phyloP scores from a whole-genome alignment of 92 coral and sea anemone species.

The Parazoanthus darwini region DNA sequence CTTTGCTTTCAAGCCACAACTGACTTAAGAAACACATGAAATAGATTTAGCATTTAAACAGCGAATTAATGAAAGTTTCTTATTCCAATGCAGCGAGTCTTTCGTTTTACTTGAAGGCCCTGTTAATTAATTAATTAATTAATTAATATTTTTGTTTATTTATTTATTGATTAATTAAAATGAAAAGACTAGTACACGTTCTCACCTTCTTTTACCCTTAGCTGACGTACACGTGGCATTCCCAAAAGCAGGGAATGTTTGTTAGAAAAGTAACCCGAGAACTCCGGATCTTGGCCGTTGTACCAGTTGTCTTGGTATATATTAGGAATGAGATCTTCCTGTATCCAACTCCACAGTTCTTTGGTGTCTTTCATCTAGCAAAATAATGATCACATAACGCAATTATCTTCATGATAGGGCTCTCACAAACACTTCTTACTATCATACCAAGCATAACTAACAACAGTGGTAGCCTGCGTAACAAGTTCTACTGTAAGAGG shows the following conservation, averaged over 20 bases:
- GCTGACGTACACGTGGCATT: slow-evolving; percentile 45
- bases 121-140: too few species aligned
- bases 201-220: slow-evolving; percentile 39
- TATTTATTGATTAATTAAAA: too few species aligned
- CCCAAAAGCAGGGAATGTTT: slow-evolving; percentile 36
- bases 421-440: not conserved
- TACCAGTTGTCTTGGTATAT: slow-evolving; percentile 44
- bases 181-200: not conserved
- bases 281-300: not conserved
- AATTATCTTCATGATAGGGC: not conserved
- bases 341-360: slow-evolving; percentile 36
- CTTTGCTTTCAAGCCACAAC: too few species aligned
- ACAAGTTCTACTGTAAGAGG: too few species aligned
- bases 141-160: too few species aligned
- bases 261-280: slow-evolving; percentile 27
- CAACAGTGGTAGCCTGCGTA: too few species aligned
- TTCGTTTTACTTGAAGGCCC: too few species aligned
- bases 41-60: too few species aligned
- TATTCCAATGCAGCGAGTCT: too few species aligned
- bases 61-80: too few species aligned
- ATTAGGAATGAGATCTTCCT: slow-evolving; percentile 9
- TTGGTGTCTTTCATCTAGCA: slow-evolving; percentile 7
- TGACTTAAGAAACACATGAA: not conserved
- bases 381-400: not conserved
- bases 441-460: not conserved